These are phyloP conservation scores for Pseudococcus longispinus DNA, from an alignment of 2,888 invertebrate genomes.

Conservation along the genomic window DNA sequence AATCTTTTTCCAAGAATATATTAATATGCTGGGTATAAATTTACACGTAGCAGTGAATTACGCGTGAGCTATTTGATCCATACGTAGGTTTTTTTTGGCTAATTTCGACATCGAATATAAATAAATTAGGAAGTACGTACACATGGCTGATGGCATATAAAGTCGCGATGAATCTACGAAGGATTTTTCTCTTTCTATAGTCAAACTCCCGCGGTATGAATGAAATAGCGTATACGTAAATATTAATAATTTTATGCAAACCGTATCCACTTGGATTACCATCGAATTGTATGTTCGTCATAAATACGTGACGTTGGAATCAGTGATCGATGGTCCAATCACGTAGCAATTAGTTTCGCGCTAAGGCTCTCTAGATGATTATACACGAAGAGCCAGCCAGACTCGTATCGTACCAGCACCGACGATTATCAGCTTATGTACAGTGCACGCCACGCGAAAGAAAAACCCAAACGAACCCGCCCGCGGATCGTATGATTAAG, in stretches of 20 bases:
- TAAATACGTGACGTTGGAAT: constrained; percentile 16
- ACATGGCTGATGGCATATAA: no score
- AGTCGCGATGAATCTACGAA: background rate
- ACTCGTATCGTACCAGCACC: no score
- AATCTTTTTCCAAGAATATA: background rate
- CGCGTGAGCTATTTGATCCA: background rate
- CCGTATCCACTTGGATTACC: background rate
- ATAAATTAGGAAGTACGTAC: background rate
- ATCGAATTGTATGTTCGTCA: background rate
- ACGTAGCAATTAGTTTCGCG: constrained; percentile 28
- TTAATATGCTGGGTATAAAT: background rate
- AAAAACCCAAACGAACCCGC: background rate
- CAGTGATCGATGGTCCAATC: constrained; percentile 27
- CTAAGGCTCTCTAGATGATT: background rate
- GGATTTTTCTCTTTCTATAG: background rate
- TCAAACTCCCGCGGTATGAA: background rate
- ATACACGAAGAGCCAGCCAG: background rate
- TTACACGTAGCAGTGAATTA: background rate
- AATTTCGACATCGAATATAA: constrained; percentile 20
- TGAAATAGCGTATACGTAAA: background rate
- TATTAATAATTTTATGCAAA: constrained; percentile 16
- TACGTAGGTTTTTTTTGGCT: background rate
- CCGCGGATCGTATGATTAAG: background rate
- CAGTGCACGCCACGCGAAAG: background rate
- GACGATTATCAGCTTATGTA: background rate